Evolutionary conservation across 1,140 invertebrate genomes (phyloP).

Genomic region (Mactra quadrangularis): DNA sequence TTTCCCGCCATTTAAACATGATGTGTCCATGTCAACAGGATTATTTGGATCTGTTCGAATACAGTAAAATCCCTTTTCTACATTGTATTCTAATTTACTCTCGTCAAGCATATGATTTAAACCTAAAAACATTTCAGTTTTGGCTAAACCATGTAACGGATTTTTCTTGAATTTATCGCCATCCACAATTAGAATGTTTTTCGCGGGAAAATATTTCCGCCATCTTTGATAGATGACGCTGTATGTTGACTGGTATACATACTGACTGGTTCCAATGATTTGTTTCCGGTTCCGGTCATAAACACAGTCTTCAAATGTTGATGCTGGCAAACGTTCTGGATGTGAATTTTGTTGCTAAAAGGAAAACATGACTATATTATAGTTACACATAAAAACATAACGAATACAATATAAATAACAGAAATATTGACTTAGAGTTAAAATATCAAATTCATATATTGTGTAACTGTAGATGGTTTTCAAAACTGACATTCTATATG

Average conservation of each 20-base stretch:
- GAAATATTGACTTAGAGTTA: not conserved
- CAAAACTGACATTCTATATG: no score
- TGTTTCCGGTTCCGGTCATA: not conserved
- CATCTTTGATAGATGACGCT: slow-evolving; percentile 85
- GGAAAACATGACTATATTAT: no score
- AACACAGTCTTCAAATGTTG: slow-evolving; percentile 11
- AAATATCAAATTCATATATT: not conserved
- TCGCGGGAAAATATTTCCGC: slow-evolving; percentile 90
- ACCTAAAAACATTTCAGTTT: slow-evolving; percentile 92
- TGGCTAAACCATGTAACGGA: slow-evolving; percentile 91
- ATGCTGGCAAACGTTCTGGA: not conserved
- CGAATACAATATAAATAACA: no score
- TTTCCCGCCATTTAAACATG: slow-evolving; percentile 94
- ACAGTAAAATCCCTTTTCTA: slow-evolving; percentile 81
- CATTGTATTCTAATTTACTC: slow-evolving; percentile 86
- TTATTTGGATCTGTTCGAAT: slow-evolving; percentile 58
- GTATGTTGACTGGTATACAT: slow-evolving; percentile 6
- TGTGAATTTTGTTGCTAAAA: slow-evolving; percentile 11
- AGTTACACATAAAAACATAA: no score
- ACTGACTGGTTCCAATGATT: not conserved
- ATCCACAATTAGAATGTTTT: slow-evolving; percentile 92
- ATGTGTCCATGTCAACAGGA: not conserved
- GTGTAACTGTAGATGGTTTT: not conserved
- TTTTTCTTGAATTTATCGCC: slow-evolving; percentile 93
- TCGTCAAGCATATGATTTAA: slow-evolving; percentile 92